These are phyloP conservation scores for Turritopsis rubra DNA, from an alignment of 30 jellyfish, hydroid and myxozoan species.

Conservation along the genomic window DNA sequence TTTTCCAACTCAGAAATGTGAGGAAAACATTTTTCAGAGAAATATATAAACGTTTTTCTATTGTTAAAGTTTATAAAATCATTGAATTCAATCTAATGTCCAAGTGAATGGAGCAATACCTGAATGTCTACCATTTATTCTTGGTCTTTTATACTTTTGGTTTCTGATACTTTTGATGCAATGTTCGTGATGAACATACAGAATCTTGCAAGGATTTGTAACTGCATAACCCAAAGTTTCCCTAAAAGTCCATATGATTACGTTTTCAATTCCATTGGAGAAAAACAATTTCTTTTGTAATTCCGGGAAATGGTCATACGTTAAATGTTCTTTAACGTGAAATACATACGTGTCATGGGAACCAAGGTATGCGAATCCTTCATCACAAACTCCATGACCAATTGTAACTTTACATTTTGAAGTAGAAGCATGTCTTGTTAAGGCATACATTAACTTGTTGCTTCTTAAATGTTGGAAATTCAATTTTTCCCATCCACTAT, in stretches of 20 bases:
- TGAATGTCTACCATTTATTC: neutral
- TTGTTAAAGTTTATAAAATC: no score
- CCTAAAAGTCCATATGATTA: neutral
- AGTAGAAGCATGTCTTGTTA: neutral
- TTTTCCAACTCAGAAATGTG: no score
- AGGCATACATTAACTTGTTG: neutral
- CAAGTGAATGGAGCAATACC: neutral
- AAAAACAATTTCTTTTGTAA: neutral
- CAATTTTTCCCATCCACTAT: neutral
- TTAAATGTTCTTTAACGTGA: slow-evolving; percentile 3
- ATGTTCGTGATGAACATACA: neutral
- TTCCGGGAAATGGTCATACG: neutral
- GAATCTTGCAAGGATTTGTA: neutral
- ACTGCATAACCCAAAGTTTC: neutral
- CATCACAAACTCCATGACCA: neutral
- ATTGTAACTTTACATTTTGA: neutral
- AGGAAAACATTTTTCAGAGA: no score
- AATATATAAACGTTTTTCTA: no score
- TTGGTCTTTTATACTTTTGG: neutral
- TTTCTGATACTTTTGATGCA: neutral
- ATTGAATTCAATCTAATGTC: no score
- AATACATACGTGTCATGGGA: neutral
- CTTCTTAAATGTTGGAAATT: neutral
- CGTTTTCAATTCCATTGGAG: neutral
- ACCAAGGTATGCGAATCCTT: neutral